Evolutionary conservation across 2,113 vertebrate genomes (phyloP), one percentile per base, ranked within the genome.

Genomic region (Tinamus guttatus): DNA sequence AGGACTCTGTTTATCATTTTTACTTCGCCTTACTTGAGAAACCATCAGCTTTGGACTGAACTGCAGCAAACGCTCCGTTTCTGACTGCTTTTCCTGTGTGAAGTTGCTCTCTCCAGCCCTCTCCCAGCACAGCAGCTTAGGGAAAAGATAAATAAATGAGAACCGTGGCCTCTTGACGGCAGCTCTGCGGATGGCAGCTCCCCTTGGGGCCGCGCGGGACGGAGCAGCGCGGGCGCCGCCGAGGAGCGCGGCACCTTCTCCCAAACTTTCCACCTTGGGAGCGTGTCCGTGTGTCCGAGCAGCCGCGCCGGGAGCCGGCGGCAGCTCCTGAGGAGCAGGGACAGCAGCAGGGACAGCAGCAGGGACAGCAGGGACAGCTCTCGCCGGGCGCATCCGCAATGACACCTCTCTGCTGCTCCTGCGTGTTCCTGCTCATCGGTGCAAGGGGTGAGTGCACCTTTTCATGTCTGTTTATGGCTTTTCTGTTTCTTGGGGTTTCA

Each of bases 361-460:
- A 24, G 49, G 24, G 43, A 43, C 14, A 92, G 84, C 41, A 93
- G 86, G 81, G 95, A 89, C 95, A 76, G 10, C 74, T 15, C 76
- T 56, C 65, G 45, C 25, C 94, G 93, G 88, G 65, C 93, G 91
- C 65, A 84, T 94, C 94, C 71, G 80, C 5, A 67, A 98, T 98
- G 98, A 84, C 87, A 96, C 87, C 96, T 17, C 73, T 60, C 91
- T 95, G 67, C 91, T 93, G 97, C 77, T 92, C 98, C 97, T 95
- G 51, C 89, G 32, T 96, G 76, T 25, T 98, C 83, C 94, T 98
- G 62, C 90, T 98, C 56, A 63, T 98, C 94, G 96, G 96, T 87
- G 92, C 94, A 85, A 97, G 96, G 49, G 95, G 98, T 98, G 96
- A 98, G 98, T 98, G 94, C 83, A 30, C 47, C 95, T 90, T 34